These are phyloP conservation scores for Cervus canadensis DNA, from an alignment of 2,113 vertebrate genomes.

Conservation along the genomic window DNA sequence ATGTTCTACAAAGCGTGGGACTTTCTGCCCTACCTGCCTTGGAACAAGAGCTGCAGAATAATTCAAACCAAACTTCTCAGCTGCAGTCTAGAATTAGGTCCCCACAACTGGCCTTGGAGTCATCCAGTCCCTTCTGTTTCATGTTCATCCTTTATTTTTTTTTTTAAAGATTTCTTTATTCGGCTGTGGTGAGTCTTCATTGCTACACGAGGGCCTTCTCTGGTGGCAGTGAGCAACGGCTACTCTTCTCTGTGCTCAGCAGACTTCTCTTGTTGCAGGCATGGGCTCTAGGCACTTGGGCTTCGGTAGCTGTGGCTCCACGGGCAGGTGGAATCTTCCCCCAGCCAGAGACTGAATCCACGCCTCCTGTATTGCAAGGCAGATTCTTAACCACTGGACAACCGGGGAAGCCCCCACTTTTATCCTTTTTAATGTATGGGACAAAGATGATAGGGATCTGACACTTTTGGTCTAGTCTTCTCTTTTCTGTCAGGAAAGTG, in stretches of 20 bases:
- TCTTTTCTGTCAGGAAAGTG: not conserved
- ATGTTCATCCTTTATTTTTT: not conserved
- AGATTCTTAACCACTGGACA: not conserved
- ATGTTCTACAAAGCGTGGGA: not conserved
- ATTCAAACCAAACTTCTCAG: not conserved
- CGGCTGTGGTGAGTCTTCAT: not conserved
- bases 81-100: not conserved
- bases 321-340: not conserved
- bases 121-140: not conserved
- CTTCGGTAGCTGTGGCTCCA: too few species aligned
- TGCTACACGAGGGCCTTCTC: not conserved
- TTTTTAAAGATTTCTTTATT: not conserved
- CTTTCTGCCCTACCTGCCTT: not conserved
- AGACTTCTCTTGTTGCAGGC: not conserved
- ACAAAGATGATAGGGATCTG: not conserved
- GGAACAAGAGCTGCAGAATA: not conserved
- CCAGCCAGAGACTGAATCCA: not conserved
- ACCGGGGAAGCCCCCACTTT: not conserved
- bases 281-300: too few species aligned
- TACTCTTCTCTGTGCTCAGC: accelerated
- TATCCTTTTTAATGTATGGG: not conserved
- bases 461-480: not conserved
- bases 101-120: accelerated
- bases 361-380: not conserved
- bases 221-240: not conserved